These are phyloP conservation scores for Drosophila cognata DNA, from an alignment of 2,888 invertebrate species.

Conservation along the genomic window DNA sequence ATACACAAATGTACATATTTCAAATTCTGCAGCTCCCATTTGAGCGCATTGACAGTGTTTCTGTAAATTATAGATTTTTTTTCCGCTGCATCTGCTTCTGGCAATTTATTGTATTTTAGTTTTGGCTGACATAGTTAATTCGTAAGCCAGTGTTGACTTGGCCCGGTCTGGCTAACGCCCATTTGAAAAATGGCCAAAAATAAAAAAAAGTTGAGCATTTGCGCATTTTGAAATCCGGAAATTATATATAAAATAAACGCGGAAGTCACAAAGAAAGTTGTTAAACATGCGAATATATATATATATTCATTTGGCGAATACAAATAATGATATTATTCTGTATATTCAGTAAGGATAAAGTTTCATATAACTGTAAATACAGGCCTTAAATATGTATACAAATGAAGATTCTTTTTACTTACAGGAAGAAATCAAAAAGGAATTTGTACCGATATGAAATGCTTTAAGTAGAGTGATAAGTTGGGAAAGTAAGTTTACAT, in stretches of 20 bases:
- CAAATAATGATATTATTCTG: neutral
- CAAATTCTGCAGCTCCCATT: constrained; percentile 19
- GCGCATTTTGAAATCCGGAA: constrained; percentile 43
- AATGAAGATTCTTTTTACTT: neutral
- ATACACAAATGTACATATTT: constrained; percentile 22
- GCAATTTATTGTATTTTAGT: constrained; percentile 73
- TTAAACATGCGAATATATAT: neutral
- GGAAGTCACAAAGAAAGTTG: constrained; percentile 10
- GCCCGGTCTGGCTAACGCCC: constrained; percentile 59
- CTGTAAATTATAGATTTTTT: constrained; percentile 78
- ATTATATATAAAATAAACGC: constrained; percentile 19
- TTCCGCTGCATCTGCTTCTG: constrained; percentile 49
- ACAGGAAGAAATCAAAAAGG: neutral
- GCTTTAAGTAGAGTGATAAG: neutral
- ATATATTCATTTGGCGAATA: neutral
- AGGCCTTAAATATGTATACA: neutral
- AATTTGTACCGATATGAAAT: neutral
- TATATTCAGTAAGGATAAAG: neutral
- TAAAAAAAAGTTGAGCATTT: constrained; percentile 39
- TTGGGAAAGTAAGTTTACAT: neutral
- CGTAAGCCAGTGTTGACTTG: constrained; percentile 35
- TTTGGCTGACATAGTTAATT: constrained; percentile 73
- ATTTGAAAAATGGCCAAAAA: constrained; percentile 73
- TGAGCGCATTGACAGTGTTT: constrained; percentile 50
- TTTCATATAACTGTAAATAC: neutral